These are phyloP conservation scores for Polypterus senegalus DNA, from an alignment of 2,113 vertebrate species.

Conservation along the genomic window DNA sequence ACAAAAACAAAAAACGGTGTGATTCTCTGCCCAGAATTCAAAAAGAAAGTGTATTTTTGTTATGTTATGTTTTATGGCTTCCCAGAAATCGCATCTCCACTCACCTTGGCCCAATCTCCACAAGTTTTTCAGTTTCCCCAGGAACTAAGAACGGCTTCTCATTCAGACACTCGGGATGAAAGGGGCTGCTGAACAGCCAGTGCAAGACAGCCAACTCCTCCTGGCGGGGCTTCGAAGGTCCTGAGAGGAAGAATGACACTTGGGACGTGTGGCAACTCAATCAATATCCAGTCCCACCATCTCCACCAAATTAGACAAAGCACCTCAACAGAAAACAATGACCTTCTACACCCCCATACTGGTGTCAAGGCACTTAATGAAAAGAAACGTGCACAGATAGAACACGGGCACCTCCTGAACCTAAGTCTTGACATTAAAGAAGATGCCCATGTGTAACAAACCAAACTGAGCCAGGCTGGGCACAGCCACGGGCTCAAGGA, in stretches of 20 bases:
- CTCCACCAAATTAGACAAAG: not conserved
- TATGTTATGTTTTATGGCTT: not conserved
- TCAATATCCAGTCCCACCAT: not conserved
- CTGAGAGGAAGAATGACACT: slow-evolving; percentile 26
- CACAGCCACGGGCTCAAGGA: no score
- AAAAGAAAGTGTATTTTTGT: not conserved
- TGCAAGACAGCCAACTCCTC: slow-evolving; percentile 50
- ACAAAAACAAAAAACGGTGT: not conserved
- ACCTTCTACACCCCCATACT: no score
- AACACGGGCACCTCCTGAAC: no score
- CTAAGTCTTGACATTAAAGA: no score
- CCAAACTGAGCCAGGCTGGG: no score
- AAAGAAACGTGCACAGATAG: no score
- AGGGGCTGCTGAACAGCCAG: slow-evolving; percentile 66
- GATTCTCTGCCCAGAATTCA: no score
- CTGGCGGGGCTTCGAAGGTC: slow-evolving; percentile 27
- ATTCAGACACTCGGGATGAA: slow-evolving; percentile 43
- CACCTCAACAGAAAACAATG: not conserved
- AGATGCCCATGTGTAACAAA: no score
- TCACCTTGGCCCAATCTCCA: slow-evolving; percentile 79
- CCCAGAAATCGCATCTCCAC: not conserved
- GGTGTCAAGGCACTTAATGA: no score
- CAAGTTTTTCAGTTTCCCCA: slow-evolving; percentile 41
- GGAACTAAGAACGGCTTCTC: slow-evolving; percentile 46
- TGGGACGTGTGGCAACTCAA: not conserved